Percentiles rank a stretch among this genome's conserved stretches.
phyloP scores from a whole-genome alignment of 1,140 invertebrate genomes.

The Pogonus chalceus region DNA sequence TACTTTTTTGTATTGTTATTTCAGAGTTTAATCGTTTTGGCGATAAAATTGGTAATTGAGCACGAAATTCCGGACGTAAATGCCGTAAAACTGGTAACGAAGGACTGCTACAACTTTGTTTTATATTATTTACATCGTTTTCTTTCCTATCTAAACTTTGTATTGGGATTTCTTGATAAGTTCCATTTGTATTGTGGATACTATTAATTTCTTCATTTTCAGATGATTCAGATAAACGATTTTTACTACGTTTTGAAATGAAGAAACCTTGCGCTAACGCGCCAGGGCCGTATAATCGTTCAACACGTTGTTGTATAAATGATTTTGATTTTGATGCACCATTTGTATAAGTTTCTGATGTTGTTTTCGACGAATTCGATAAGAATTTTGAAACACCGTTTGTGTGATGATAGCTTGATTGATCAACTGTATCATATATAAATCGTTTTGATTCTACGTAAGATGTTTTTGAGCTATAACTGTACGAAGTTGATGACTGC shows the following conservation, averaged over 20 bases:
- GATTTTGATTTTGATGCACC: conserved; percentile 51
- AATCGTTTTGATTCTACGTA: background rate
- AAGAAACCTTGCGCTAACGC: conserved; percentile 75
- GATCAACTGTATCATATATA: background rate
- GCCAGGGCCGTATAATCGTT: conserved; percentile 75
- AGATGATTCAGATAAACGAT: conserved; percentile 23
- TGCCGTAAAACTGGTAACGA: conserved; percentile 65
- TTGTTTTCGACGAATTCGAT: background rate
- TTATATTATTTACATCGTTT: conserved; percentile 13
- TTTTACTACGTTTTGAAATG: conserved; percentile 45
- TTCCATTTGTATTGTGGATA: background rate
- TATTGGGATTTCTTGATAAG: background rate
- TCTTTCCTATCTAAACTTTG: background rate
- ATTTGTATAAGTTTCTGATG: conserved; percentile 21
- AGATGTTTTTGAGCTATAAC: background rate
- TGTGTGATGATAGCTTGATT: background rate
- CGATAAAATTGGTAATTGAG: conserved; percentile 63
- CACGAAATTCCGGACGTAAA: conserved; percentile 70
- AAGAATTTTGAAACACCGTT: background rate
- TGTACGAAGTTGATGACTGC: too few relatives aligned
- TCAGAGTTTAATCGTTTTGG: conserved; percentile 37
- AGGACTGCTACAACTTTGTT: conserved; percentile 32
- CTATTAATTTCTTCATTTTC: background rate
- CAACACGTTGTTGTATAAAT: conserved; percentile 79
- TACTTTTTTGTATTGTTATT: conserved; percentile 3